Evolutionary conservation across 2,888 invertebrate species (phyloP).

Genomic region (Sthenelais limicola): DNA sequence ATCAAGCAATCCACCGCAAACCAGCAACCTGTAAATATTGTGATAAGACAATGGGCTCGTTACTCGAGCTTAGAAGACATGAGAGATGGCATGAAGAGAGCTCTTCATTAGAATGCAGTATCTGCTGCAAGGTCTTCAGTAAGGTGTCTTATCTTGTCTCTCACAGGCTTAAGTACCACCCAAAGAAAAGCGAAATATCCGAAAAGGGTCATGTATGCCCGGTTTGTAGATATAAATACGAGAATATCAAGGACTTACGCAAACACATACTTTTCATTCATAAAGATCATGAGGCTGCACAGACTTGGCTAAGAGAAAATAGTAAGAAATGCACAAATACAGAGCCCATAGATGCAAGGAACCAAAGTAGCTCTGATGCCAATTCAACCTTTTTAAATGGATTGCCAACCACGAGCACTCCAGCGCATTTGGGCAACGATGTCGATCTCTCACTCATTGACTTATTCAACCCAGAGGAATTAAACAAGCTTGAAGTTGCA

Average conservation of each 20-base stretch:
- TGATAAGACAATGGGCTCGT: background rate
- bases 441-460: too few species aligned
- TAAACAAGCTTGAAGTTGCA: too few species aligned
- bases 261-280: background rate
- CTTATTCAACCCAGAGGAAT: too few species aligned
- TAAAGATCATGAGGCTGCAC: background rate
- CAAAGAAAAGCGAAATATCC: background rate
- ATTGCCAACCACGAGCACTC: too few species aligned
- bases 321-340: too few species aligned
- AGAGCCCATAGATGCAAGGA: too few species aligned
- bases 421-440: too few species aligned
- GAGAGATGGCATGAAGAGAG: constrained; percentile 9
- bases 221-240: background rate
- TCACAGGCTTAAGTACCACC: constrained; percentile 1
- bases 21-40: constrained; percentile 1
- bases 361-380: too few species aligned
- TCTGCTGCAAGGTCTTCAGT: background rate
- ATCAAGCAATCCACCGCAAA: background rate
- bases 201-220: background rate
- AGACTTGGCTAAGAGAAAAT: background rate
- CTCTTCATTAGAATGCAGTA: background rate
- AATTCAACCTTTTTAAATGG: too few species aligned
- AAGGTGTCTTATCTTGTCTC: background rate
- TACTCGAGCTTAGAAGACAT: background rate
- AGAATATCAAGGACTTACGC: background rate